phyloP scores from a whole-genome alignment of 35 echinoderm and acorn worm genomes.

The Anneissia japonica region DNA sequence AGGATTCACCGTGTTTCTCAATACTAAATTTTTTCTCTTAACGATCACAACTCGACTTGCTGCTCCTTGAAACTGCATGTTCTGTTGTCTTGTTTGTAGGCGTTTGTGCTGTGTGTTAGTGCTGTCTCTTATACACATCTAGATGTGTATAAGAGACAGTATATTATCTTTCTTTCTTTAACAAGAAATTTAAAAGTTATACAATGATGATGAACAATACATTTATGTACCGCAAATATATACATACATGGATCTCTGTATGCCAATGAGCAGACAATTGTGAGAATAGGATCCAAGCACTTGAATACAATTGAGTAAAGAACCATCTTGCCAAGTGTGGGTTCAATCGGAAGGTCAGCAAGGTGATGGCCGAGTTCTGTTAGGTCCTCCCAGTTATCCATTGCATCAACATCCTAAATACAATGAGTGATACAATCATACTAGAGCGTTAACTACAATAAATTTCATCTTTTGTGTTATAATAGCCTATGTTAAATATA shows the following conservation, averaged over 20 bases:
- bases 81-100: too few relatives aligned
- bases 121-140: too few relatives aligned
- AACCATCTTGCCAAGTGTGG: constrained; percentile 90
- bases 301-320: constrained; percentile 94
- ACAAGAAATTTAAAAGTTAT: too few relatives aligned
- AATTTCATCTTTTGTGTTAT: background rate
- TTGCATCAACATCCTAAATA: constrained; percentile 83
- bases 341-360: constrained; percentile 86
- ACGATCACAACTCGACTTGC: too few relatives aligned
- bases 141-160: too few relatives aligned
- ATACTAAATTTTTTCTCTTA: too few relatives aligned
- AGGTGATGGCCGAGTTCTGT: constrained; percentile 85
- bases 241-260: constrained; percentile 98
- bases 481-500: background rate
- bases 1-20: too few relatives aligned
- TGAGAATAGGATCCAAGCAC: constrained; percentile 93
- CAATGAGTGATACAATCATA: background rate
- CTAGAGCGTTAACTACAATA: background rate
- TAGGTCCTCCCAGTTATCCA: constrained; percentile 97
- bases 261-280: constrained; percentile 83
- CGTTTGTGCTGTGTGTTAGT: too few relatives aligned
- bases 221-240: too few relatives aligned
- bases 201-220: too few relatives aligned
- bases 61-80: too few relatives aligned
- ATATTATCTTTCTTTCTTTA: too few relatives aligned